Evolutionary conservation across 2,888 invertebrate genomes (phyloP), one percentile per base, ranked within the genome.

Genomic region (Tipula confusa): DNA sequence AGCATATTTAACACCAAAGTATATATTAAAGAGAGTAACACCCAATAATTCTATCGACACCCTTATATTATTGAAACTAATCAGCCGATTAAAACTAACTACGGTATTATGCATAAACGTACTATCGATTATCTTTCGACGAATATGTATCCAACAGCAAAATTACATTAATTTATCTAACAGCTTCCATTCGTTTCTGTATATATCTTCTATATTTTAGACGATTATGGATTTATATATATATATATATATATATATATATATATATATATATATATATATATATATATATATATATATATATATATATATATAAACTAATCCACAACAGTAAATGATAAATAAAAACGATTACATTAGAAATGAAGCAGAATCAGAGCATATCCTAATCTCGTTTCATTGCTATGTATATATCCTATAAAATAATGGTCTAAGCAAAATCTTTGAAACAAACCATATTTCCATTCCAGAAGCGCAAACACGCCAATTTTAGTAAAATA

Each of bases 291-390:
- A n/a, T n/a, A n/a, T n/a, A n/a, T n/a, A n/a, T n/a, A n/a, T n/a
- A n/a, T n/a, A n/a, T 33, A 33, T 9, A 6, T 33, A 33, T 33
- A 33, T 64, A 64, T 1, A 64, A 9, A 64, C 24, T 24, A 64
- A 64, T 64, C 64, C 64, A 24, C 24, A 64, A 64, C 64, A 64
- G 24, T 64, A 64, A 64, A 64, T 64, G 64, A 64, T 64, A 64
- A 64, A 64, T 64, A 64, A 64, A 64, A 64, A 64, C 24, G 64
- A 64, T 64, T 64, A 64, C 64, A 64, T 64, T 64, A 64, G 64
- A 64, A 64, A 64, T 24, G 64, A 64, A 0, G 11, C 64, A 64
- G 24, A 64, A 64, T n/a, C 24, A 64, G 24, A 64, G 24, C n/a
- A 64, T 24, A 64, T 64, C 24, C 64, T 64, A 64, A 64, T 64